Conservation (phyloP, 2,113 vertebrate species). For the Eurypyga helias region DNA sequence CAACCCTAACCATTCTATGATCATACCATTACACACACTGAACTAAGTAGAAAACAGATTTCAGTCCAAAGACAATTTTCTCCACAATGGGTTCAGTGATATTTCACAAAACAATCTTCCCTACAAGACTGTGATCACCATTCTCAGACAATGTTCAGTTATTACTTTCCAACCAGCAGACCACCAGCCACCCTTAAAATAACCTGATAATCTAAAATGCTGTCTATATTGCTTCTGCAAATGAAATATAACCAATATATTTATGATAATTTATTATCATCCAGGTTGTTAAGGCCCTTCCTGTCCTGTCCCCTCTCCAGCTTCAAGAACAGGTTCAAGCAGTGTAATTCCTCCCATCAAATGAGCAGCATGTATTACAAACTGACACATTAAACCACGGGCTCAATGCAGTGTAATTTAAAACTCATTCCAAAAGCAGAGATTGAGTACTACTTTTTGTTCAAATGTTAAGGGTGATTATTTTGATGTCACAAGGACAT, state of each 20-base stretch:
- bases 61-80: neutral
- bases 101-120: neutral
- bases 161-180: neutral
- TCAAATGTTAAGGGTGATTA: neutral
- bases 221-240: neutral
- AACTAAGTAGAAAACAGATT: neutral
- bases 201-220: neutral
- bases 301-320: neutral
- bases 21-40: neutral
- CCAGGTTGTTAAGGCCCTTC: neutral
- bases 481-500: neutral
- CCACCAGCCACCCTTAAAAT: neutral
- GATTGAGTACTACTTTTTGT: neutral
- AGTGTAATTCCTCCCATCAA: neutral
- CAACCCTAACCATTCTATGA: too few relatives aligned
- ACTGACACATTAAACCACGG: rapidly evolving
- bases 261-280: neutral
- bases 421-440: neutral
- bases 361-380: neutral
- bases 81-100: neutral
- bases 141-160: neutral
- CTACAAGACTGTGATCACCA: neutral
- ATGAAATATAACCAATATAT: neutral
- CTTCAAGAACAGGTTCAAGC: neutral
- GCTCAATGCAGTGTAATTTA: neutral